These are phyloP conservation scores for Phalanger gymnotis DNA, from an alignment of 2,797 vertebrate genomes.

Conservation along the genomic window DNA sequence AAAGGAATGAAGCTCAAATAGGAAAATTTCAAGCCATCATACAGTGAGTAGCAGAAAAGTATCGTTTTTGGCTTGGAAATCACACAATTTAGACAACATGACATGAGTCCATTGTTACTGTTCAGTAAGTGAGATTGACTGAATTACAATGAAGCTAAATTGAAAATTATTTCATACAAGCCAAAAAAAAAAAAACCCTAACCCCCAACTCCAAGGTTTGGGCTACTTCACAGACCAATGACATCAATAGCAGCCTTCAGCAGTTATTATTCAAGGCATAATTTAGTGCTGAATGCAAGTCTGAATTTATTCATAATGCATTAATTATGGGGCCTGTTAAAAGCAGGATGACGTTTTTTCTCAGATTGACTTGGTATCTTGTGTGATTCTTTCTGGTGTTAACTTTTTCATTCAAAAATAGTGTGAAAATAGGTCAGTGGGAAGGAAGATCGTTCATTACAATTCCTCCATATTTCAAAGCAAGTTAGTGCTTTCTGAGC, in stretches of 20 bases:
- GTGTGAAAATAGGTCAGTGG: conserved; percentile 73
- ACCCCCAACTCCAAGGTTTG: conserved; percentile 65
- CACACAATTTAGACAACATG: not conserved
- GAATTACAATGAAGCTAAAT: conserved; percentile 68
- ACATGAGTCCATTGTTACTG: conserved; percentile 37
- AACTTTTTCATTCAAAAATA: conserved; percentile 70
- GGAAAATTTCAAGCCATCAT: not conserved
- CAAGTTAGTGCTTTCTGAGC: not conserved
- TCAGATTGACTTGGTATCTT: conserved; percentile 66
- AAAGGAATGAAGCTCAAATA: not conserved
- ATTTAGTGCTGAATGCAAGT: conserved; percentile 76
- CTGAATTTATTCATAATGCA: conserved; percentile 81
- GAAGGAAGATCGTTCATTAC: conserved; percentile 60
- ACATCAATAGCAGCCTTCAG: conserved; percentile 77
- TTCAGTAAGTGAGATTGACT: conserved; percentile 58
- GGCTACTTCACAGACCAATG: conserved; percentile 77
- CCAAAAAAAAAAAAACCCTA: conserved; percentile 55
- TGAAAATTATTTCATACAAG: conserved; percentile 60
- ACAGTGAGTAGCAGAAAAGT: not conserved
- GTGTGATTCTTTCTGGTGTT: conserved; percentile 71
- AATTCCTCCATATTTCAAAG: conserved; percentile 51
- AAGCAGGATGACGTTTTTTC: conserved; percentile 64
- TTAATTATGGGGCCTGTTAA: conserved; percentile 75
- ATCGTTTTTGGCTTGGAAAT: not conserved
- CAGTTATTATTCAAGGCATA: conserved; percentile 76